Percentiles rank a stretch among this genome's conserved stretches.
Evolutionary conservation across 1,140 invertebrate species (phyloP).

Genomic region (Zaprionus vittiger): DNA sequence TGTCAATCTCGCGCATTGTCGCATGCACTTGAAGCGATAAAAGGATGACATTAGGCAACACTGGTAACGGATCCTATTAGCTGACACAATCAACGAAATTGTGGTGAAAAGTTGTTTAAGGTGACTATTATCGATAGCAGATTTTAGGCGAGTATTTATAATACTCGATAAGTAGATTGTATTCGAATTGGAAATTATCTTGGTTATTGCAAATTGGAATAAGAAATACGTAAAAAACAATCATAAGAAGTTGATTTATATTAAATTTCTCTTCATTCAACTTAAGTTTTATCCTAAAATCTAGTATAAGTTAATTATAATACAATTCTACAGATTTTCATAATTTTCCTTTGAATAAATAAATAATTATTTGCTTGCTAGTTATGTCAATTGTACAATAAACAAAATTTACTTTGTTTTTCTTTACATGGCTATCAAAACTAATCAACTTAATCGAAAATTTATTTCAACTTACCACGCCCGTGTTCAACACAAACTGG

Average conservation of each 20-base stretch:
- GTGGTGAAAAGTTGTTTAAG: not conserved
- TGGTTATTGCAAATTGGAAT: too few relatives aligned
- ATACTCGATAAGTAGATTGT: too few relatives aligned
- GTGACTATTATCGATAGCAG: too few relatives aligned
- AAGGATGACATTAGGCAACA: not conserved
- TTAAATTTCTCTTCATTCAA: too few relatives aligned
- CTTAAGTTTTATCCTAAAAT: too few relatives aligned
- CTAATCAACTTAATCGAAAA: constrained; percentile 5
- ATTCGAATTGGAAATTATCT: not conserved
- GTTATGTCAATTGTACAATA: not conserved
- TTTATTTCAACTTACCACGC: constrained; percentile 31
- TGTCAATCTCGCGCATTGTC: not conserved
- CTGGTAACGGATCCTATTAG: not conserved
- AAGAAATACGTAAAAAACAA: too few relatives aligned
- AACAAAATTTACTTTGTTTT: not conserved
- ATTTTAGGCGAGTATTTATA: too few relatives aligned
- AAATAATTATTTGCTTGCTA: too few relatives aligned
- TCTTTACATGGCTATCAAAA: not conserved
- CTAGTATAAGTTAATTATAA: too few relatives aligned
- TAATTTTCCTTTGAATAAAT: too few relatives aligned
- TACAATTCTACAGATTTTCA: too few relatives aligned
- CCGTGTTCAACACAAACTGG: constrained; percentile 42
- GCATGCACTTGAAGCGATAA: not conserved
- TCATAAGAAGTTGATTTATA: too few relatives aligned
- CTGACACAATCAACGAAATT: not conserved